Evolutionary conservation across 2,888 invertebrate genomes (phyloP), one percentile per base, ranked within the genome.

Genomic region (Limnephilus rhombicus): DNA sequence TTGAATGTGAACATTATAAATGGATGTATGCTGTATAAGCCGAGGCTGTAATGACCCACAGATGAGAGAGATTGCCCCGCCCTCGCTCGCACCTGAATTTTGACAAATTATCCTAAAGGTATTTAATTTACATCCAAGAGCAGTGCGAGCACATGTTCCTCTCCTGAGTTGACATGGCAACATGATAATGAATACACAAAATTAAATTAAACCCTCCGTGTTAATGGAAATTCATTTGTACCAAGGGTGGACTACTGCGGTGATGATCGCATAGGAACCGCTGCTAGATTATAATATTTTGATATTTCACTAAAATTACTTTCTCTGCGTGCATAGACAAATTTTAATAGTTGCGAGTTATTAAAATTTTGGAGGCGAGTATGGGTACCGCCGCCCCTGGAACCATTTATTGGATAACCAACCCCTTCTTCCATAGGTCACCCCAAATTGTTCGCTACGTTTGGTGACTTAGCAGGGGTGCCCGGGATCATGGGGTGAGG

Each of bases 131-230:
- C 80, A 91, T 91, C 49, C 91, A 86, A 31, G 82, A 68, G 68
- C 68, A 9, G 68, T 68, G 68, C n/a, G 68, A 68, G 82, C 82
- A 82, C 82, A 82, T 82, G 82, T 34, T 34, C 82, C 31, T 34
- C 82, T 34, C 82, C 82, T 31, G 82, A 82, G 82, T 82, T 82
- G 82, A 82, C 82, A 82, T 34, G 34, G 82, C 82, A 34, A 82
- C 85, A 82, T 37, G 90, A 82, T 90, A 90, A 90, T 90, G 90
- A 90, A 90, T 90, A 90, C 53, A 68, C 85, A 82, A 82, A 82
- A 82, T 82, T 82, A 82, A 82, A 82, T 82, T 82, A 82, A 82
- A 82, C 82, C 34, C 31, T 82, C 34, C 82, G 29, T 18, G 34
- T 82, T 82, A 31, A 82, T 82, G 82, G 82, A 31, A 82, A 82